Conservation (phyloP, 2,113 vertebrate species). For the Lophius piscatorius region DNA sequence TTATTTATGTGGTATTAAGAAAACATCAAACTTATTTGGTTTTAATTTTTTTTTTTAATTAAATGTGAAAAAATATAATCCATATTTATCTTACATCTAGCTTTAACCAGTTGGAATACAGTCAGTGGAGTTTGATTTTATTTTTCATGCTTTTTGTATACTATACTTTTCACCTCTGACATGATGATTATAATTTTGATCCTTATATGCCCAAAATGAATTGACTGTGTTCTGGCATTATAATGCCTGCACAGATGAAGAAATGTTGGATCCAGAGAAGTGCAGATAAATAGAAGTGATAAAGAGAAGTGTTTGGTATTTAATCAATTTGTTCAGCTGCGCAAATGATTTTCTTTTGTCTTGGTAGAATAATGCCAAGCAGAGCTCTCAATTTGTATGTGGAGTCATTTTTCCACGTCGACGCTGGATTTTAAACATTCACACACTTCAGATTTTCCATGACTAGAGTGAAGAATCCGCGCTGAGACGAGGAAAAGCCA, state of each 20-base stretch:
- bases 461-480: slow-evolving; percentile 11
- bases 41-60: too few species aligned
- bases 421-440: slow-evolving; percentile 7
- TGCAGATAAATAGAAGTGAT: slow-evolving; percentile 48
- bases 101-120: too few species aligned
- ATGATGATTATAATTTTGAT: too few species aligned
- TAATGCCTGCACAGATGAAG: slow-evolving; percentile 26
- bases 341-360: slow-evolving; percentile 44
- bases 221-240: slow-evolving; percentile 12
- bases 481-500: slow-evolving; percentile 20
- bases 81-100: too few species aligned
- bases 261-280: slow-evolving; percentile 19
- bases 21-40: too few species aligned
- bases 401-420: slow-evolving; percentile 36
- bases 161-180: too few species aligned
- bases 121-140: too few species aligned
- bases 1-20: too few species aligned
- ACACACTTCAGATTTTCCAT: slow-evolving; percentile 36
- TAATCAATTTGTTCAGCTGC: slow-evolving; percentile 65
- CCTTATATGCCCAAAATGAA: not conserved
- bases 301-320: slow-evolving; percentile 38
- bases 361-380: slow-evolving; percentile 36
- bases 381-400: slow-evolving; percentile 43
- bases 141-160: too few species aligned
- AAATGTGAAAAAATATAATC: too few species aligned